Percentiles rank a stretch among this genome's conserved stretches.
Evolutionary conservation across 1,140 invertebrate species (phyloP).

Genomic region (Eufriesea mexicana): DNA sequence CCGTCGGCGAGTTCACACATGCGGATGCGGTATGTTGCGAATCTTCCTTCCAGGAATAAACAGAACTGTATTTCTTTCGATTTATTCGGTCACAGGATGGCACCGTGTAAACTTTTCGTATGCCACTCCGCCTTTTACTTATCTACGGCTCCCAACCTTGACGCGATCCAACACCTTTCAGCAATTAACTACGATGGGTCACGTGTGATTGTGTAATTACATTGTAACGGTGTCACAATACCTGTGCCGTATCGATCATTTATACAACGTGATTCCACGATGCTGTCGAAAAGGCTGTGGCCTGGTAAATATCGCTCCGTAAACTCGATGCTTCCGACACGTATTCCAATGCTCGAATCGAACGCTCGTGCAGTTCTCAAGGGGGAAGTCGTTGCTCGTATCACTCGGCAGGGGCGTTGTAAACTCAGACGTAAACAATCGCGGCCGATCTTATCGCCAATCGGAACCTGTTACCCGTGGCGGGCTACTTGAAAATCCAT

Average conservation of each 20-base stretch:
- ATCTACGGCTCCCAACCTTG: constrained; percentile 27
- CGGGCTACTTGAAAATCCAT: neutral
- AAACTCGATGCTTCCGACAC: neutral
- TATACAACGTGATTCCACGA: neutral
- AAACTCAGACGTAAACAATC: neutral
- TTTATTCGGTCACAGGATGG: neutral
- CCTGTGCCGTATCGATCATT: neutral
- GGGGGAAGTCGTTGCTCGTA: neutral
- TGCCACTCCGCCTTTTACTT: neutral
- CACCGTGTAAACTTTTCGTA: neutral
- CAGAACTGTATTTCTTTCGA: neutral
- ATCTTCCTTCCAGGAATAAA: neutral
- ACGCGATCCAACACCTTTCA: constrained; percentile 19
- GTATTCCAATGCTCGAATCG: neutral
- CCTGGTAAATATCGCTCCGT: too few species aligned
- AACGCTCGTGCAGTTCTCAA: neutral
- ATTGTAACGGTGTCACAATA: neutral
- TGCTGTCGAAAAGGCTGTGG: neutral
- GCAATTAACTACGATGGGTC: constrained; percentile 22
- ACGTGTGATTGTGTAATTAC: constrained; percentile 22
- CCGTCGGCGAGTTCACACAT: neutral
- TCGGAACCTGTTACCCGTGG: too few species aligned
- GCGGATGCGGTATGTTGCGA: neutral
- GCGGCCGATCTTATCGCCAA: neutral
- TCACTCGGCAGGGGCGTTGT: neutral